Conservation (phyloP, 2,797 vertebrate genomes). For the Pseudomugil tenellus region DNA sequence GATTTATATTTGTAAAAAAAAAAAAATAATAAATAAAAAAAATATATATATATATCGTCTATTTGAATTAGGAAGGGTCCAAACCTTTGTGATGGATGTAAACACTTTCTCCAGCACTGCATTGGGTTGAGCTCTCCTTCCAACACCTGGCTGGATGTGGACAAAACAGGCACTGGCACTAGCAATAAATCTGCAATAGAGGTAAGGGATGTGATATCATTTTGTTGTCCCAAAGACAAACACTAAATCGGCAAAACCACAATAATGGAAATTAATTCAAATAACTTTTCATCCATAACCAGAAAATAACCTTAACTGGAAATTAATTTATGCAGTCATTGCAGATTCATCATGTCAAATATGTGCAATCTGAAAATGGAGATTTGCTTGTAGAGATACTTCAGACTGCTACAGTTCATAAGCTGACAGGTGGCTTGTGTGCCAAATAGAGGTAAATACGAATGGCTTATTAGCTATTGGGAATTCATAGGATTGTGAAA, state of each 20-base stretch:
- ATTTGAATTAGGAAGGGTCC: neutral
- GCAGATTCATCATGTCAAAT: neutral
- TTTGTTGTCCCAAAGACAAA: neutral
- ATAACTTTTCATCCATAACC: neutral
- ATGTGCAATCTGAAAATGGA: neutral
- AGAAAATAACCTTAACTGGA: neutral
- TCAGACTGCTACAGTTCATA: too few relatives aligned
- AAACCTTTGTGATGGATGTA: slow-evolving; percentile 83
- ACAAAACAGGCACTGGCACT: slow-evolving; percentile 87
- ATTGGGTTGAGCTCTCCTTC: slow-evolving; percentile 87
- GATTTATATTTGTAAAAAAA: too few relatives aligned
- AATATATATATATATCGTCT: neutral
- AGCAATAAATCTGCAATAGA: slow-evolving; percentile 88
- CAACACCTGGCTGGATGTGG: slow-evolving; percentile 85
- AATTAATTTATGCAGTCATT: neutral
- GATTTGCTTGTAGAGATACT: too few relatives aligned
- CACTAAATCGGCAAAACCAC: neutral
- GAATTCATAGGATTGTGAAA: neutral
- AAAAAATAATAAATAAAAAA: too few relatives aligned
- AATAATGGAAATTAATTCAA: neutral
- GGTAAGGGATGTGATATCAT: slow-evolving; percentile 1
- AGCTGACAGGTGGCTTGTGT: neutral
- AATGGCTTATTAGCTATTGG: neutral
- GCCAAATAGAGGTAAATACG: neutral
- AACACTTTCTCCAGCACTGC: slow-evolving; percentile 91